A percentile compares a stretch with the other conserved stretches of the same genome.
Evolutionary conservation across 2,888 invertebrate species (phyloP).

Genomic region (Apodemia zela): DNA sequence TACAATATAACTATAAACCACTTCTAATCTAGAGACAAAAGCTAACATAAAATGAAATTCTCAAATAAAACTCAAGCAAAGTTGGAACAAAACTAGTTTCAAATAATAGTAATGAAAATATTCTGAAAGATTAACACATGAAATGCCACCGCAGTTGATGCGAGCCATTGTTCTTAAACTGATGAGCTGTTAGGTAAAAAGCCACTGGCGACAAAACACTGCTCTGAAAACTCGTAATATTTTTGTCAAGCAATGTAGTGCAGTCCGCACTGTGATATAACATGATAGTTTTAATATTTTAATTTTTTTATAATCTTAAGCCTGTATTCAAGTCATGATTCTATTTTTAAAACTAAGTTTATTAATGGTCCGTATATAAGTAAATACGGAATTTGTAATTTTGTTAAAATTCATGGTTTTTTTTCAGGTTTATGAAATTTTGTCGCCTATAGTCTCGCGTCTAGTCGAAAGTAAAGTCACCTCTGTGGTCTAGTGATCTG

Average conservation of each 20-base stretch:
- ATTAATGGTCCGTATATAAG: too few species aligned
- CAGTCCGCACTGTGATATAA: conserved; percentile 3
- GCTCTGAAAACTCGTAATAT: conserved; percentile 21
- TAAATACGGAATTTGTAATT: too few species aligned
- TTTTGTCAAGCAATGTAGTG: conserved; percentile 20
- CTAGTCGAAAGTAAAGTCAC: too few species aligned
- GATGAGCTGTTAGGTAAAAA: conserved; percentile 17
- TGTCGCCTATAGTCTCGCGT: too few species aligned
- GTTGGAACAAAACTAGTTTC: conserved; percentile 9
- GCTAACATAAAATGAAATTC: background rate
- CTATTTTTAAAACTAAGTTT: too few species aligned
- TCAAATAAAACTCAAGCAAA: background rate
- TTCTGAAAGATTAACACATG: conserved; percentile 17
- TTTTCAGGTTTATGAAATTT: too few species aligned
- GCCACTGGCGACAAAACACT: conserved; percentile 18
- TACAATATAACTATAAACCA: too few species aligned
- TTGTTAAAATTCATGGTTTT: too few species aligned
- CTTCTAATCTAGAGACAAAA: background rate
- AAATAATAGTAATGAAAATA: conserved; percentile 14
- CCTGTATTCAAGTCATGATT: too few species aligned
- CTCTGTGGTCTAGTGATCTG: too few species aligned
- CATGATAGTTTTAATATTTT: conserved; percentile 4
- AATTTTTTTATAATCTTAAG: background rate
- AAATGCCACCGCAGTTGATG: conserved; percentile 11
- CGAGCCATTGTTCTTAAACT: conserved; percentile 20